Evolutionary conservation across 2,888 invertebrate species (phyloP).

Genomic region (Electrophaes corylata): DNA sequence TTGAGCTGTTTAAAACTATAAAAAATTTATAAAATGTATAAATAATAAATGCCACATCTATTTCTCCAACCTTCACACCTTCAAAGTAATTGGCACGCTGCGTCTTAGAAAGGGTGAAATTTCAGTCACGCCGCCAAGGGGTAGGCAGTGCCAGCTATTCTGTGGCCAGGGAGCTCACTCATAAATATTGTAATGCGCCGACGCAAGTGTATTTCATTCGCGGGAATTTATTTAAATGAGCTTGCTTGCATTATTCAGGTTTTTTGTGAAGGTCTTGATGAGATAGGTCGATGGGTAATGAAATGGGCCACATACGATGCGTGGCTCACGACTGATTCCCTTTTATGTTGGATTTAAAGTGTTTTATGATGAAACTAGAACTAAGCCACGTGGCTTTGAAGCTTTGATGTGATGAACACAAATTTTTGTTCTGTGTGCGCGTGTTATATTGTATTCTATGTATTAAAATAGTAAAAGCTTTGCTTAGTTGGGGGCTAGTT

Average conservation of each 20-base stretch:
- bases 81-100: constrained; percentile 54
- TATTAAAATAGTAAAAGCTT: too few species aligned
- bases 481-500: too few species aligned
- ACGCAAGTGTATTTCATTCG: constrained; percentile 45
- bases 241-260: constrained; percentile 50
- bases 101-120: constrained; percentile 63
- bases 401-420: too few species aligned
- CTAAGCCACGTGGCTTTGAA: too few species aligned
- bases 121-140: constrained; percentile 60
- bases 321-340: background rate
- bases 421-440: too few species aligned
- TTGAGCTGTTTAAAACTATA: too few species aligned
- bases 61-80: constrained; percentile 37
- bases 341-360: background rate
- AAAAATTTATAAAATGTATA: too few species aligned
- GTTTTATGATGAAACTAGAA: too few species aligned
- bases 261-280: constrained; percentile 44
- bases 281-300: constrained; percentile 12
- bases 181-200: constrained; percentile 68
- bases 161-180: constrained; percentile 48
- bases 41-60: constrained; percentile 17
- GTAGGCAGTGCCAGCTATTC: constrained; percentile 35
- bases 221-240: constrained; percentile 66
- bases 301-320: background rate
- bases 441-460: too few species aligned